phyloP scores from a whole-genome alignment of 2,888 invertebrate species.

The Polymixis flavicincta region DNA sequence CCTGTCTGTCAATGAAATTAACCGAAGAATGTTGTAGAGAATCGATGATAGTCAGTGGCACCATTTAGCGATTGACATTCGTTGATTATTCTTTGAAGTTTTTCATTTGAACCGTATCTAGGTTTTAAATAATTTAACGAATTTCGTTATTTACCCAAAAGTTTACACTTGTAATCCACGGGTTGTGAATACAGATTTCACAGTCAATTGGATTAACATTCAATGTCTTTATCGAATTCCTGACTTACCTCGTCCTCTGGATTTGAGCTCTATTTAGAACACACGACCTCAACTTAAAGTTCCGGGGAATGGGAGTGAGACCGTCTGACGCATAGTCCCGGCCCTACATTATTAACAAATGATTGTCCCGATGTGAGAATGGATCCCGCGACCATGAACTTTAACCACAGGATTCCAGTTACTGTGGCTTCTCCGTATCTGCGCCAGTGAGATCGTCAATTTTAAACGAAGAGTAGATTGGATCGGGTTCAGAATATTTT shows the following conservation, averaged over 20 bases:
- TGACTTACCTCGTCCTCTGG: too few relatives aligned
- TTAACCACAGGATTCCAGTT: conserved; percentile 14
- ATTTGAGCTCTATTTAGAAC: background rate
- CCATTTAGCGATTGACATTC: background rate
- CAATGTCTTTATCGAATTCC: too few relatives aligned
- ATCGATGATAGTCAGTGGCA: background rate
- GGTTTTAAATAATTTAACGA: background rate
- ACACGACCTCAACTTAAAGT: too few relatives aligned
- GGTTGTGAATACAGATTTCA: too few relatives aligned
- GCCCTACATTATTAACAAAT: conserved; percentile 27
- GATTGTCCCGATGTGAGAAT: conserved; percentile 14
- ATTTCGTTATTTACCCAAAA: background rate
- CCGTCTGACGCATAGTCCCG: background rate
- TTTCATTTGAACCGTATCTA: too few relatives aligned
- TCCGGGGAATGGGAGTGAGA: background rate
- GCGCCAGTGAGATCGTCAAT: conserved; percentile 20
- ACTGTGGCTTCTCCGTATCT: background rate
- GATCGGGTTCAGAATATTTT: conserved; percentile 2
- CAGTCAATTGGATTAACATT: too few relatives aligned
- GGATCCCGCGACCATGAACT: conserved; percentile 17
- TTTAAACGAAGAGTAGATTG: conserved; percentile 42
- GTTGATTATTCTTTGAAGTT: background rate
- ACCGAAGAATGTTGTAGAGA: background rate
- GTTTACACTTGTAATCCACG: background rate
- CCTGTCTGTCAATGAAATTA: conserved; percentile 26